These are phyloP conservation scores for Luehdorfia chinensis DNA, from an alignment of 1,140 invertebrate genomes.

Conservation along the genomic window DNA sequence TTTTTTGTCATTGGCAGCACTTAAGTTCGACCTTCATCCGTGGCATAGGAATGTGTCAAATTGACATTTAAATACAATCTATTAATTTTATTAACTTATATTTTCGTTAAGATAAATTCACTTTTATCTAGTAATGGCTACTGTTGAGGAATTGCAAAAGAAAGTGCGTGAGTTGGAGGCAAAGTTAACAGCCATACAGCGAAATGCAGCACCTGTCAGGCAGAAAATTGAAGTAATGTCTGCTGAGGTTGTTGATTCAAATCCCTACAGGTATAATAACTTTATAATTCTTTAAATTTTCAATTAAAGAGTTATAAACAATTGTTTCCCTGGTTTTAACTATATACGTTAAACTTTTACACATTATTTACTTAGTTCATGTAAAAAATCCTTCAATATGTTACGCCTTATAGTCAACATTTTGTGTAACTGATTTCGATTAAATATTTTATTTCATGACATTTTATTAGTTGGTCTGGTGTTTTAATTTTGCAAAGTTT, in stretches of 20 bases:
- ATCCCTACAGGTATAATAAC: constrained; percentile 94
- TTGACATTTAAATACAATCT: no score
- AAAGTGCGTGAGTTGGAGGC: constrained; percentile 79
- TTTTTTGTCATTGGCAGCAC: not conserved
- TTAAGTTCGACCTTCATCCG: constrained; percentile 1
- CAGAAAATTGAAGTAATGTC: constrained; percentile 75
- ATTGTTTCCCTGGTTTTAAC: no score
- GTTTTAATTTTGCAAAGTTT: no score
- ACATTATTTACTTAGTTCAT: not conserved
- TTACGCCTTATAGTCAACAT: not conserved
- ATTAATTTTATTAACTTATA: no score
- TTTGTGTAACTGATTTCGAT: no score
- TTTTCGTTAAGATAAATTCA: constrained; percentile 1
- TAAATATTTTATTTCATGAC: no score
- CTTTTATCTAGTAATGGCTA: constrained; percentile 54
- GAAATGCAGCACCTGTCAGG: constrained; percentile 64
- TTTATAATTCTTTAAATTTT: constrained; percentile 15
- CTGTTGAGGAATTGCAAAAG: constrained; percentile 64
- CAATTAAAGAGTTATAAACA: no score
- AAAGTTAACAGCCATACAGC: constrained; percentile 71
- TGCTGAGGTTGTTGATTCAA: constrained; percentile 94
- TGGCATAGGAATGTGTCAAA: constrained; percentile 22
- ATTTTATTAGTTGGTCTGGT: no score
- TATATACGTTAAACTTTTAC: not conserved
- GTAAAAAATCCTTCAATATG: constrained; percentile 1